Conservation (phyloP, 1,140 invertebrate species). For the fruit fly (Drosophila melanogaster) region DNA sequence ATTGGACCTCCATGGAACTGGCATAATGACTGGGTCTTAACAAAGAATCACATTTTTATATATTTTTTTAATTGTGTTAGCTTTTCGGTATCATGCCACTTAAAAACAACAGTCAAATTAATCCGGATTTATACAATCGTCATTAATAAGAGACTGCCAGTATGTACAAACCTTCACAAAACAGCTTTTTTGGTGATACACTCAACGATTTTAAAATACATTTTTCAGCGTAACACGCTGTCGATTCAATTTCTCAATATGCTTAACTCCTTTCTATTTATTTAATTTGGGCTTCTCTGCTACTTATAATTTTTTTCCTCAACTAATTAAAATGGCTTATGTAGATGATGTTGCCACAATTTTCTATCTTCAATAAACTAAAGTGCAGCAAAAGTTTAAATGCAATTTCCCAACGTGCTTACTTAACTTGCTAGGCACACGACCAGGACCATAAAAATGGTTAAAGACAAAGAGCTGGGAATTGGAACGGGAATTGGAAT, state of each 20-base stretch:
- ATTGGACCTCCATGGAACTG: conserved; percentile 11
- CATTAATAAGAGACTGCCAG: too few species aligned
- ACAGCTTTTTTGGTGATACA: too few species aligned
- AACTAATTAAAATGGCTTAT: conserved; percentile 64
- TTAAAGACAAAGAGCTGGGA: conserved; percentile 25
- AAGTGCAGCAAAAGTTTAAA: conserved; percentile 55
- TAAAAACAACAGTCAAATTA: background rate
- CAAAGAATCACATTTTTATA: background rate
- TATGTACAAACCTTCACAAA: too few species aligned
- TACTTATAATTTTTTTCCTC: conserved; percentile 50
- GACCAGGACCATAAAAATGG: conserved; percentile 59
- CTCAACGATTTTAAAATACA: too few species aligned
- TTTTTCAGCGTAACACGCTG: background rate
- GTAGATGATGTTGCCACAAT: conserved; percentile 31
- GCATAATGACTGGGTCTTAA: background rate
- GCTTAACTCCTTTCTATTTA: conserved; percentile 2
- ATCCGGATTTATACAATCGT: too few species aligned
- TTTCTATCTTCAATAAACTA: conserved; percentile 18
- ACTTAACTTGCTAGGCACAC: conserved; percentile 55
- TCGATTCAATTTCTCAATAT: background rate
- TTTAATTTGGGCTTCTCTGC: conserved; percentile 29
- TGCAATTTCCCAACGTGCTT: conserved; percentile 34
- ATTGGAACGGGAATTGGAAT: conserved; percentile 32
- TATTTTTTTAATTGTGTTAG: background rate
- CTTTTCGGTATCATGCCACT: background rate